Evolutionary conservation across 2,888 invertebrate species (phyloP), one percentile per base, ranked within the genome.

Genomic region (Rotaria socialis): DNA sequence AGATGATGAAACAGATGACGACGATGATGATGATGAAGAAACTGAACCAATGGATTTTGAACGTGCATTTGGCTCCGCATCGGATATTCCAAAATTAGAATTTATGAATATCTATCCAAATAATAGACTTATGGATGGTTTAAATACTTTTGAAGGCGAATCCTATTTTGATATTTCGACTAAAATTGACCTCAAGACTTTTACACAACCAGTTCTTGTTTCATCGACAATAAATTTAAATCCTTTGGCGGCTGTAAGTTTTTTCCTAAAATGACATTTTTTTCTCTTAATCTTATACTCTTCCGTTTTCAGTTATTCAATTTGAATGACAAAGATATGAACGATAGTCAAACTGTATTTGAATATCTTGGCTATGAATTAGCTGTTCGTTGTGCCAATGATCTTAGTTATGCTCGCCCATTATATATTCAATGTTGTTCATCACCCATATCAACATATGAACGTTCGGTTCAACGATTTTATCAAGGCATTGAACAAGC

Each of bases 401-500:
- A 80, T 80, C 47, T 80, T 43, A n/a, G 47, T 80, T n/a, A 47
- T 80, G 43, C 43, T n/a, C 47, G 35, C 19, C 35, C 47, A n/a
- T 80, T 80, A 16, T 80, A 80, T 80, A 8, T 80, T 6, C 80
- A 80, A 80, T 80, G 47, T 47, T 47, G 47, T 47, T 80, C 80
- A 80, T 67, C 35, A 67, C 67, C 67, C 16, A 67, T 35, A 27
- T 35, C 67, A 16, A 19, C 35, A 11, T 67, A 27, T 19, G 67
- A 19, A 41, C 35, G 67, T 19, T 80, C 47, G 1, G 10, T 80
- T 80, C 80, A 80, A 80, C 80, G 47, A 11, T 80, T 80, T 80
- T 80, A 80, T 80, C 47, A 43, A n/a, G 80, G 80, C 19, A 43
- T 80, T 14, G 80, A 80, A 80, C 80, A 80, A 47, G 80, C 80